Evolutionary conservation across 2,888 invertebrate species (phyloP).

Genomic region (Entomobrya proxima): DNA sequence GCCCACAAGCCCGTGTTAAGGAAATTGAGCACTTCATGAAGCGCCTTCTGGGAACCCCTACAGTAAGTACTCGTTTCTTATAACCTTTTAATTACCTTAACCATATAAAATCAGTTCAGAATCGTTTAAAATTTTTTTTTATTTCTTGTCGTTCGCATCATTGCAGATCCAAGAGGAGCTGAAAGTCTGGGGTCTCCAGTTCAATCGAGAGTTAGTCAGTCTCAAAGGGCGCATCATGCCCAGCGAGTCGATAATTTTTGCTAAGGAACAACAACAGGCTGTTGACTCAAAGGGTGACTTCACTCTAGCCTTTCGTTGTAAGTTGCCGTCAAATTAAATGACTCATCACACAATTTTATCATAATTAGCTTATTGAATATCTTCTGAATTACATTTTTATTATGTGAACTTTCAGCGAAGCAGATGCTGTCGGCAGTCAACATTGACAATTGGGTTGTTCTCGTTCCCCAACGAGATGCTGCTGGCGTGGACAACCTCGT

Average conservation of each 20-base stretch:
- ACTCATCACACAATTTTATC: not conserved
- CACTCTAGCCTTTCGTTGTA: too few relatives aligned
- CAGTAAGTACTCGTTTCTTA: slow-evolving; percentile 62
- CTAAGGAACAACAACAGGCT: too few relatives aligned
- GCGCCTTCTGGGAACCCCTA: slow-evolving; percentile 71
- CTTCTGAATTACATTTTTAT: too few relatives aligned
- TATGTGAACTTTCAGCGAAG: slow-evolving; percentile 45
- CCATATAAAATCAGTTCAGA: not conserved
- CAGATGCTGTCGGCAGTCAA: slow-evolving; percentile 53
- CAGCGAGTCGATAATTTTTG: too few relatives aligned
- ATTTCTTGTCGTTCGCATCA: not conserved
- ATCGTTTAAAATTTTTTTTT: not conserved
- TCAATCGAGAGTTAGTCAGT: too few relatives aligned
- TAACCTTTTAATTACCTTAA: not conserved
- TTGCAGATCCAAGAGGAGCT: too few relatives aligned
- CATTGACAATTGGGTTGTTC: slow-evolving; percentile 50
- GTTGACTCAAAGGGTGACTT: too few relatives aligned
- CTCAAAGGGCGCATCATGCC: too few relatives aligned
- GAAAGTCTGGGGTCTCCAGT: too few relatives aligned
- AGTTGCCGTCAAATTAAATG: too few relatives aligned
- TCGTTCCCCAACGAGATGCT: slow-evolving; percentile 49
- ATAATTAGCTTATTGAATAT: not conserved
- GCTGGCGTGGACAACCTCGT: slow-evolving; percentile 59
- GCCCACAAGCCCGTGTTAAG: slow-evolving; percentile 86
- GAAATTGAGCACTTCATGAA: slow-evolving; percentile 82